phyloP scores from a whole-genome alignment of 2,888 invertebrate genomes.

The Pinctada fucata region DNA sequence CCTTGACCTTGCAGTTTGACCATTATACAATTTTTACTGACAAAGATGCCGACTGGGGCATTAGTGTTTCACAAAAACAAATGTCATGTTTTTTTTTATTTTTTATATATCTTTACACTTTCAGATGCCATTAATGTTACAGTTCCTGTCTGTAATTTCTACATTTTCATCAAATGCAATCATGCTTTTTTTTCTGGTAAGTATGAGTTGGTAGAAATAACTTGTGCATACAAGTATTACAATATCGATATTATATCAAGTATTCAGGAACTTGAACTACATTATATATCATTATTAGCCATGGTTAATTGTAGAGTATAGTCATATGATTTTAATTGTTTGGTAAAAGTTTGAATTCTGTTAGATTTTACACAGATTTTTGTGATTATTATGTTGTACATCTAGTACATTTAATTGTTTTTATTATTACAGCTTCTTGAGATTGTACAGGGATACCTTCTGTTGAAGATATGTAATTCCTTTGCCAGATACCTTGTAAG shows the following conservation, averaged over 20 bases:
- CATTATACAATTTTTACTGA: too few species aligned
- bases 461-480: conserved; percentile 84
- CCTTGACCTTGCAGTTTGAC: too few species aligned
- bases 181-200: conserved; percentile 65
- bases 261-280: too few species aligned
- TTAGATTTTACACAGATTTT: too few species aligned
- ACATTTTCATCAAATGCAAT: conserved; percentile 51
- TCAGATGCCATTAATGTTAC: conserved; percentile 69
- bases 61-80: too few species aligned
- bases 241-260: too few species aligned
- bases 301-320: too few species aligned
- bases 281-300: too few species aligned
- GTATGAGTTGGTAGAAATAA: conserved; percentile 31
- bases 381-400: not conserved
- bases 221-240: too few species aligned
- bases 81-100: not conserved
- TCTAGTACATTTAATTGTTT: conserved; percentile 11
- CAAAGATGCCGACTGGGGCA: too few species aligned
- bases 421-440: conserved; percentile 80
- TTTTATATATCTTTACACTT: conserved; percentile 29
- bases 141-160: conserved; percentile 54
- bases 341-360: too few species aligned
- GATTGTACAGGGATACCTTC: conserved; percentile 85
- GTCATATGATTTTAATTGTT: too few species aligned
- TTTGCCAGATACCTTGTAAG: conserved; percentile 82